Evolutionary conservation across 2,888 invertebrate species (phyloP), one percentile per base, ranked within the genome.

Genomic region (Diaprepes abbreviatus): DNA sequence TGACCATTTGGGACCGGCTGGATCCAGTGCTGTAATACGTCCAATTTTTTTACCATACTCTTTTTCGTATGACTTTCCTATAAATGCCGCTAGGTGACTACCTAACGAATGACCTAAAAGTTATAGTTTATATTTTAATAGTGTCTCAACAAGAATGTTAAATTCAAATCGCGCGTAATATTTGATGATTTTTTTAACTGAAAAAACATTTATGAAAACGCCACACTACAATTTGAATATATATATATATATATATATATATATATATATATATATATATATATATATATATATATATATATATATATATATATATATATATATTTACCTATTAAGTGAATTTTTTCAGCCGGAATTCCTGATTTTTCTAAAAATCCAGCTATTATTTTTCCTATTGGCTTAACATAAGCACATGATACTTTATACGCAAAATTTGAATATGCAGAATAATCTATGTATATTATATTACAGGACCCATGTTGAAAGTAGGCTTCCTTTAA

Each of bases 11-110:
- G 68, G 68, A 64, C 85, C 80, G 28, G 86, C 85, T 5, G 86
- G 85, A 77, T 86, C 86, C 17, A 85, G 75, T 12, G 83, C 86
- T 5, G 86, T 86, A 5, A 86, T 81, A 73, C 86, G 79, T 6
- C 83, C 84, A 3, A 86, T 66, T 67, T 79, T 83, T 19, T 83
- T 82, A 1, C 77, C 77, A 7, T 73, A 74, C 19, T 73, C 62
- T 24, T 69, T 38, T 19, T 70, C 45, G 38, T 77, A 66, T 6
- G 65, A 60, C 74, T 80, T 81, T 1, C 80, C 80, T 21, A 76
- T 73, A 63, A 75, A 72, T 9, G 76, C 78, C 1, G 81, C 75
- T 6, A 82, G 67, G 7, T 81, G 82, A 2, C 76, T 66, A 3
- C 83, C 83, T 43, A 83, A 67, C 0, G 82, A 82, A 67, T 82